Base-by-base conservation (phyloP, 2,113 vertebrate species). In the Ceuthmochares aereus region DNA sequence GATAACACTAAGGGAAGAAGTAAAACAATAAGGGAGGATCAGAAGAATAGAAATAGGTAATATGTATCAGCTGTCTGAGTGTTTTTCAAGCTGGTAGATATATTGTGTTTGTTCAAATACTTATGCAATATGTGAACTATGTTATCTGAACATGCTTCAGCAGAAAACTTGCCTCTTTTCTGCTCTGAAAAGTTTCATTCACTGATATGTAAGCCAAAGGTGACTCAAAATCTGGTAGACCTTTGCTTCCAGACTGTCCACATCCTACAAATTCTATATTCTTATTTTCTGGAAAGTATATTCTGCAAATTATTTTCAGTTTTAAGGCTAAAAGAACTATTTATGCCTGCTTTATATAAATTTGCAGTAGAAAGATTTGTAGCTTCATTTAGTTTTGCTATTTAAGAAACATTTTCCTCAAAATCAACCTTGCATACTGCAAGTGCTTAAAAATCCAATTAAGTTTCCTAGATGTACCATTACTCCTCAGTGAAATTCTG, bases 91-190 rank as follows among this genome's bases (percentile, higher is more conserved):
- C n/a, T 47, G n/a, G 17, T 17, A 52, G 9, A 9, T 5, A 54
- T 49, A 47, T 18, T 4, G 16, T 27, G 9, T 55, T 73, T 84
- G 14, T 77, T 89, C 52, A 75, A 58, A 75, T 12, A 40, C 14
- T 34, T 27, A 32, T 0, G 4, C 1, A 3, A 12, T 64, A 68
- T 51, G 5, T 3, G 5, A 45, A 47, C 21, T 45, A 6, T 49
- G 25, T 82, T 56, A 68, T 68, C 27, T 51, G 25, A 59, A 60
- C 26, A 20, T 8, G 3, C 19, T 84, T 81, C n/a, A 52, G 59
- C 32, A 74, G 8, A 69, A 90, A 87, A 52, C 7, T 47, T 77
- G 8, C 17, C 9, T 21, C 1, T 80, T 49, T 62, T 63, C 9
- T 23, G 54, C 40, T 72, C 87, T 56, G 19, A 64, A 1, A 91